Base-by-base conservation (phyloP, 2,797 vertebrate species). In the Mus caroli region DNA sequence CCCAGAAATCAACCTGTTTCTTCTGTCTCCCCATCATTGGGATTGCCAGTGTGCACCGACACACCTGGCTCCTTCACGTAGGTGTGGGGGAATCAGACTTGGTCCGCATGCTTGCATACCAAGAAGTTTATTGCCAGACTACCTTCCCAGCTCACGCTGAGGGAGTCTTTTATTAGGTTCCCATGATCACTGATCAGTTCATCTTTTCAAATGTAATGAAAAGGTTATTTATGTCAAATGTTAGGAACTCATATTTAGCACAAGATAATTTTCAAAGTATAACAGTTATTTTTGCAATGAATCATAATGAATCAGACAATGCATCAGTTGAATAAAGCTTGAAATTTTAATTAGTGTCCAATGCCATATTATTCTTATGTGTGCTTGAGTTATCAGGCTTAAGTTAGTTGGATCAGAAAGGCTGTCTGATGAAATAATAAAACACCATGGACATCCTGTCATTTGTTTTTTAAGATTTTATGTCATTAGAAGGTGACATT, bases 231-330 rank as follows among this genome's bases (percentile, higher is more conserved):
- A 62, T 88, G 90, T 77, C 26, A 92, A 67, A 64, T 95, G 40
- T 92, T 92, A 2, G 31, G 4, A 77, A 34, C 13, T 90, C 12
- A 84, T 24, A 43, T 71, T 91, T 34, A 62, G 77, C 24, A 24
- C 46, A 88, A 93, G 82, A 62, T 89, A 6, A 56, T 94, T 97
- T 92, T 94, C 43, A 37, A 77, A 90, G 40, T 82, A n/a, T 87
- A 67, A 17, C 52, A 50, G 17, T 54, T 84, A 52, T 85, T 90
- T 90, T 91, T 94, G n/a, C 43, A 89, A 75, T 71, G 73, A 88
- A 83, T 75, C 88, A 52, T 76, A 87, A 56, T 86, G 10, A 94
- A 52, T 79, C 86, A 92, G 50, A 90, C 92, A 85, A 92, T 80
- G 17, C 62, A 37, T 14, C 46, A 15, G 83, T 87, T 97, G 40